Percentiles rank a stretch among this genome's conserved stretches.
Conservation (phyloP, 2,797 vertebrate species). For the Gymnoscopelus braueri region DNA sequence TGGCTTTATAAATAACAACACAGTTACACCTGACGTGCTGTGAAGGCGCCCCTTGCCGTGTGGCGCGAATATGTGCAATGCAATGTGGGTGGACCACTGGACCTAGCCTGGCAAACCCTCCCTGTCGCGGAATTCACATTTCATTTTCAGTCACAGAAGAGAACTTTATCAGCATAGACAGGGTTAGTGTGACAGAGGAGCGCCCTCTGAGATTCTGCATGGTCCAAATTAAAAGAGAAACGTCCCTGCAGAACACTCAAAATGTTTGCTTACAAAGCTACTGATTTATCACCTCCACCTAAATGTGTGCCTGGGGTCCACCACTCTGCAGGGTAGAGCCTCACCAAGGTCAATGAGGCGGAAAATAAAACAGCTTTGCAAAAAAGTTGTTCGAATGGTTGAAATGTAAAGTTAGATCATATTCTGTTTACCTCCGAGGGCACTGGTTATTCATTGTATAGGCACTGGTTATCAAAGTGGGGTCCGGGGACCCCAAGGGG, state of each 20-base stretch:
- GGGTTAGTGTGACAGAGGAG: conserved; percentile 20
- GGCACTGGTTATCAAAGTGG: too few relatives aligned
- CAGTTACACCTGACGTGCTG: conserved; percentile 31
- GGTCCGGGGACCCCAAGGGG: too few relatives aligned
- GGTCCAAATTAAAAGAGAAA: conserved; percentile 59
- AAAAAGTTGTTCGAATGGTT: conserved; percentile 20
- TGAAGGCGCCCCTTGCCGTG: conserved; percentile 34
- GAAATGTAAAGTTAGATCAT: too few relatives aligned
- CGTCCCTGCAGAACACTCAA: conserved; percentile 41
- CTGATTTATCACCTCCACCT: conserved; percentile 72
- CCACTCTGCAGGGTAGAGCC: conserved; percentile 53
- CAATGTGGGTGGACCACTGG: conserved; percentile 2
- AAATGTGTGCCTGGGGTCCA: conserved; percentile 53
- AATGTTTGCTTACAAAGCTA: conserved; percentile 61
- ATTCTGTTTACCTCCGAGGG: too few relatives aligned
- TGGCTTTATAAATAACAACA: conserved; percentile 64
- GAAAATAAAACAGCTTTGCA: conserved; percentile 50
- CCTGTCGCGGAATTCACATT: too few relatives aligned
- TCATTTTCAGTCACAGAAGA: conserved; percentile 28
- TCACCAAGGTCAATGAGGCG: conserved; percentile 64
- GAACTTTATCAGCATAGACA: conserved; percentile 39
- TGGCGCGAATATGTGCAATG: conserved; percentile 46
- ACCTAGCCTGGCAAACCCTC: too few relatives aligned
- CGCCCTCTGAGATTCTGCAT: conserved; percentile 32
- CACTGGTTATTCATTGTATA: too few relatives aligned